Conservation (phyloP, 92 coral and sea anemone species). For the Porites evermanni region DNA sequence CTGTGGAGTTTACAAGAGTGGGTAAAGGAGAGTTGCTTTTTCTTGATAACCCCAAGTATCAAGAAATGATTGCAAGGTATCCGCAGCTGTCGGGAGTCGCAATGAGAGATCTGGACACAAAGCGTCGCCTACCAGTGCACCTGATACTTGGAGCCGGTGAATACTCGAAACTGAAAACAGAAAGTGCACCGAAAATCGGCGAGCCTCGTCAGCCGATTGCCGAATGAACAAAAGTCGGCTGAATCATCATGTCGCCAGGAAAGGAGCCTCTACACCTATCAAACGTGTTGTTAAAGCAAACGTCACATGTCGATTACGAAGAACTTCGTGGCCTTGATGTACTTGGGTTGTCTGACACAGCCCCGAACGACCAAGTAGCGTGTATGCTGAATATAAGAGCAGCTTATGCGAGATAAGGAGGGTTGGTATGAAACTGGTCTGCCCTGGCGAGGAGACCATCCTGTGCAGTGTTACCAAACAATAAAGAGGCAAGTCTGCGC, state of each 20-base stretch:
- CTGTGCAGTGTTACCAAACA: slow-evolving; percentile 43
- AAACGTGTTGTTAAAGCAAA: slow-evolving; percentile 40
- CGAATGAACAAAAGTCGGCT: slow-evolving; percentile 17
- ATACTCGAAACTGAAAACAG: slow-evolving; percentile 33
- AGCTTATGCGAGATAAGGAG: slow-evolving; percentile 31
- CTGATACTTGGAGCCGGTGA: slow-evolving; percentile 43
- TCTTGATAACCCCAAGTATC: slow-evolving; percentile 35
- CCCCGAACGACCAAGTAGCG: slow-evolving; percentile 51
- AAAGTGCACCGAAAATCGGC: slow-evolving; percentile 9
- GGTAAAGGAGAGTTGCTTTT: slow-evolving; percentile 33
- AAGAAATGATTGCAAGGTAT: slow-evolving; percentile 17
- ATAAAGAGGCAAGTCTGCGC: slow-evolving; percentile 48
- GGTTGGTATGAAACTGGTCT: slow-evolving; percentile 33
- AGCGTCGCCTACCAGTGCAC: slow-evolving; percentile 34
- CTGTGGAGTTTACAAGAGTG: slow-evolving; percentile 42
- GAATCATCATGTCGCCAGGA: slow-evolving; percentile 57
- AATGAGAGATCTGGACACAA: background rate
- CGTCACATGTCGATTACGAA: slow-evolving; percentile 52
- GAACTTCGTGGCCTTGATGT: slow-evolving; percentile 32
- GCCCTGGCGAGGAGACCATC: slow-evolving; percentile 68
- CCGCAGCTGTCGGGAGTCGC: slow-evolving; percentile 20
- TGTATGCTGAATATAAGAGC: slow-evolving; percentile 46
- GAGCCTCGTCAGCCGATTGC: slow-evolving; percentile 30
- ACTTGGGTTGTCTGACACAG: slow-evolving; percentile 43
- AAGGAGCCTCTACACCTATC: slow-evolving; percentile 30